phyloP scores from a whole-genome alignment of 1,140 invertebrate genomes.

The Rhagoletis pomonella region DNA sequence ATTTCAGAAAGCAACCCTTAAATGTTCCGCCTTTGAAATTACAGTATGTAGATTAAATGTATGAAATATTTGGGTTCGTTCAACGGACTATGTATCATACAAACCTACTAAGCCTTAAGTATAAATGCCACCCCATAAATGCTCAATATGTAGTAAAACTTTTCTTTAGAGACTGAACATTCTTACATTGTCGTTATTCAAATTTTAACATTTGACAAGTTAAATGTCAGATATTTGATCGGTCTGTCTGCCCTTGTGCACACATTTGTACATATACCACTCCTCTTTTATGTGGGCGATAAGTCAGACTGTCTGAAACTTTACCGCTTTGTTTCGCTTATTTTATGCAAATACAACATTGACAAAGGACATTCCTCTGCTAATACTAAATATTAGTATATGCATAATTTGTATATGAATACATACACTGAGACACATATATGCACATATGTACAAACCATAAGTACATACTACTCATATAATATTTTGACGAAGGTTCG shows the following conservation, averaged over 20 bases:
- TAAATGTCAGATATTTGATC: not conserved
- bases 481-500: not conserved
- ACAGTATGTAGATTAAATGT: no score
- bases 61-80: not conserved
- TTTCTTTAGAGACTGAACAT: not conserved
- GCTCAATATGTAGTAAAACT: not conserved
- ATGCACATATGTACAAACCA: not conserved
- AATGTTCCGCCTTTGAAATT: no score
- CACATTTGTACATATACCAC: not conserved
- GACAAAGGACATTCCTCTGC: not conserved
- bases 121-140: not conserved
- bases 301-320: not conserved
- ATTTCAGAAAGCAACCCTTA: no score
- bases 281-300: not conserved
- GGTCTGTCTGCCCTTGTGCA: not conserved
- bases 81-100: not conserved
- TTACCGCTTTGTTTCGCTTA: not conserved
- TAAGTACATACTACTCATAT: not conserved
- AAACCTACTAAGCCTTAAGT: no score
- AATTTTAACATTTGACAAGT: slow-evolving; percentile 1
- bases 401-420: not conserved
- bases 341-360: slow-evolving; percentile 30
- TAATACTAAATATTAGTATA: not conserved
- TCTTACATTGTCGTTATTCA: not conserved
- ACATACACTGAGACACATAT: not conserved